Conservation (phyloP, 2,113 vertebrate genomes). For the Gallinago undulata region DNA sequence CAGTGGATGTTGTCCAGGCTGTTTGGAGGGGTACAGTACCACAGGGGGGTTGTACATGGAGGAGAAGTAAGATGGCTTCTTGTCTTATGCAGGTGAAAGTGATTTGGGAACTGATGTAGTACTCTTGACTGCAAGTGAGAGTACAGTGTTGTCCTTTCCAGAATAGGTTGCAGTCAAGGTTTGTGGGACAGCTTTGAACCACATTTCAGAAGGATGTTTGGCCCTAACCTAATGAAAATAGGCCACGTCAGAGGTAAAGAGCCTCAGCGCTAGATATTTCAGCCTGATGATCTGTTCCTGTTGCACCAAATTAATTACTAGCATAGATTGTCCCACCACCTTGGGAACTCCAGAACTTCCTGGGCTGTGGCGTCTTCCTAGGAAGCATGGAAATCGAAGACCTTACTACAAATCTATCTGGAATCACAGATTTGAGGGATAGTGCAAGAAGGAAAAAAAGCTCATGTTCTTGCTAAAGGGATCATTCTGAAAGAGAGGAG, state of each 20-base stretch:
- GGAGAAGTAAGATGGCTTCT: neutral
- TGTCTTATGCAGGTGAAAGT: rapidly evolving
- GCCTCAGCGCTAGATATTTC: neutral
- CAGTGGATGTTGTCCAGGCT: neutral
- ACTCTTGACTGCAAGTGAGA: neutral
- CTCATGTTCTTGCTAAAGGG: neutral
- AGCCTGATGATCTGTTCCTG: neutral
- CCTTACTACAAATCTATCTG: neutral
- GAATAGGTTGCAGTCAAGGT: neutral
- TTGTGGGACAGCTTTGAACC: neutral
- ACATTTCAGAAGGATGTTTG: neutral
- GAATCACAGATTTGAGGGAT: neutral
- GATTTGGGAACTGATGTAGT: neutral
- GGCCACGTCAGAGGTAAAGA: neutral
- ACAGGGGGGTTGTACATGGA: neutral
- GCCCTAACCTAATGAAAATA: neutral
- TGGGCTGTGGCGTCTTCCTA: neutral
- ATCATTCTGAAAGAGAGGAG: neutral
- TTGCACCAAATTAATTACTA: neutral
- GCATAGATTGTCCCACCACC: rapidly evolving
- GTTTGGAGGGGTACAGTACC: neutral
- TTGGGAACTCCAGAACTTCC: neutral
- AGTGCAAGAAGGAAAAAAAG: neutral
- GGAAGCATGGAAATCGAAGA: neutral
- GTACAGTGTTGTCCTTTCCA: neutral